phyloP scores from a whole-genome alignment of 2,113 vertebrate genomes.

The Xiphophorus couchianus region DNA sequence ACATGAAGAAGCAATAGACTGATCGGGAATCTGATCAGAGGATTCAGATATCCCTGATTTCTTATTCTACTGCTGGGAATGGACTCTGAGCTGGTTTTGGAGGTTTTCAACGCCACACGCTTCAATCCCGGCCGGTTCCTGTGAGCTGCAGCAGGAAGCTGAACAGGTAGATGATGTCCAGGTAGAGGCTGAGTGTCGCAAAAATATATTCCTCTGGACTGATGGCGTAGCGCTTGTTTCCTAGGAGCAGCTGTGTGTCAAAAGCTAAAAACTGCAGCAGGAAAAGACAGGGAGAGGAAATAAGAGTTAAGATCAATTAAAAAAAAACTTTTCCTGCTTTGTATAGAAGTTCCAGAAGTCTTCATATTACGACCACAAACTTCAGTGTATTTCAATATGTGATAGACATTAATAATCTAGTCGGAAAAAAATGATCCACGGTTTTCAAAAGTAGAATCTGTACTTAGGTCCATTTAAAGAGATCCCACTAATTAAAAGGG shows the following conservation, averaged over 20 bases:
- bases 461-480: no score
- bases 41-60: not conserved
- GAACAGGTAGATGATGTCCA: slow-evolving; percentile 96
- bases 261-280: slow-evolving; percentile 89
- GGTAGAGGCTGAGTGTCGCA: slow-evolving; percentile 92
- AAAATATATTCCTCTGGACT: slow-evolving; percentile 95
- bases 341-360: not conserved
- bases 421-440: not conserved
- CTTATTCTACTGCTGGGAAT: not conserved
- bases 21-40: not conserved
- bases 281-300: slow-evolving; percentile 4
- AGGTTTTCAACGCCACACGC: not conserved
- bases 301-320: not conserved
- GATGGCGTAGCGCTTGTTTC: slow-evolving; percentile 86
- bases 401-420: no score
- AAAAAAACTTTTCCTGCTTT: not conserved
- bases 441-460: no score
- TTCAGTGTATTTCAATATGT: no score
- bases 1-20: not conserved
- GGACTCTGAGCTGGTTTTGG: not conserved
- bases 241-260: slow-evolving; percentile 93
- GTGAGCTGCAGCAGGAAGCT: slow-evolving; percentile 90
- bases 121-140: slow-evolving; percentile 84
- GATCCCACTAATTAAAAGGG: not conserved
- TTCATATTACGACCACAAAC: no score